Evolutionary conservation across 1,140 invertebrate genomes (phyloP).

Genomic region (Drosophila mayri): DNA sequence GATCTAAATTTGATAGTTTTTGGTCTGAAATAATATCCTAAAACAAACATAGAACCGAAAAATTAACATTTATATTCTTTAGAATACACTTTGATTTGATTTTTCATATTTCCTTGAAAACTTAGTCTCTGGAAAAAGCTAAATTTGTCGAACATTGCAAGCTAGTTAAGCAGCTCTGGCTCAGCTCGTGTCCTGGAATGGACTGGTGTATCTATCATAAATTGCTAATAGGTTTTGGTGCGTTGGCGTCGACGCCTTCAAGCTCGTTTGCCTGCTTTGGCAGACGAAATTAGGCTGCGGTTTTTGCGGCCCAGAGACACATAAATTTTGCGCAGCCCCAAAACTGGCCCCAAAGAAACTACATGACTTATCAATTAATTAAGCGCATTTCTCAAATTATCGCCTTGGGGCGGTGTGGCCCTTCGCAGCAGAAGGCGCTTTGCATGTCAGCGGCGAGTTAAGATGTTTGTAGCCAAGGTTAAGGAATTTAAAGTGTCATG

Average conservation of each 20-base stretch:
- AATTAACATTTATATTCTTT: not conserved
- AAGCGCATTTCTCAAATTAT: slow-evolving; percentile 78
- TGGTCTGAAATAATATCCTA: fast-evolving
- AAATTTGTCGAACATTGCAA: not conserved
- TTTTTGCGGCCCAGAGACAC: slow-evolving; percentile 62
- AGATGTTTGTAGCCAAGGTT: slow-evolving; percentile 23
- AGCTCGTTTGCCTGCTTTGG: slow-evolving; percentile 64
- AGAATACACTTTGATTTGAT: not conserved
- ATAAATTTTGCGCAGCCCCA: slow-evolving; percentile 51
- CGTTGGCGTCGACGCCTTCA: slow-evolving; percentile 49
- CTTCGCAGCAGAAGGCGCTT: slow-evolving; percentile 22
- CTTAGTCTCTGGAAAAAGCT: slow-evolving; percentile 1
- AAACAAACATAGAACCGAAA: not conserved
- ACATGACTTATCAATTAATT: slow-evolving; percentile 79
- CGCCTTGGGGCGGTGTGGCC: slow-evolving; percentile 45
- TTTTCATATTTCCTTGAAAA: not conserved
- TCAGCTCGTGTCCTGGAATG: not conserved
- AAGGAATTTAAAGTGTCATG: slow-evolving; percentile 60
- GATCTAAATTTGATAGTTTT: not conserved
- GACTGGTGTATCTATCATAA: slow-evolving; percentile 55
- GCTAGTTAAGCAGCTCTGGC: slow-evolving; percentile 11
- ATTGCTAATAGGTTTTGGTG: slow-evolving; percentile 72
- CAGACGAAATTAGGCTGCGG: slow-evolving; percentile 60
- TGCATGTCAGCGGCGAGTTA: slow-evolving; percentile 69
- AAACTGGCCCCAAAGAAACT: slow-evolving; percentile 34